Conservation (phyloP, 2,113 vertebrate species). For the Anseranas semipalmata region DNA sequence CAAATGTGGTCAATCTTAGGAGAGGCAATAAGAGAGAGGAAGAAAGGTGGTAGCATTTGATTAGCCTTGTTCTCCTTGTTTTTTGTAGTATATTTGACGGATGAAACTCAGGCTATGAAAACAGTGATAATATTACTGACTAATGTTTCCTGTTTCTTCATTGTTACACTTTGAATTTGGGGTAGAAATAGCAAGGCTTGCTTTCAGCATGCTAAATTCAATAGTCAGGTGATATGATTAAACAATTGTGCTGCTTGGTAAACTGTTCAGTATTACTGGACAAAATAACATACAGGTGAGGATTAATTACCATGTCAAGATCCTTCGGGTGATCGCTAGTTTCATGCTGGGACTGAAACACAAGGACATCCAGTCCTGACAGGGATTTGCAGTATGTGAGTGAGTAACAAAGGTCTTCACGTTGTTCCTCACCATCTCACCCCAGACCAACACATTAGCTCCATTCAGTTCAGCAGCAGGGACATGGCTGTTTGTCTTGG, state of each 20-base stretch:
- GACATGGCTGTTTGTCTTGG: not conserved
- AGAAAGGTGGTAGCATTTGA: constrained; percentile 61
- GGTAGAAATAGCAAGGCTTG: not conserved
- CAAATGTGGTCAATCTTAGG: constrained; percentile 56
- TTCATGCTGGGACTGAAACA: not conserved
- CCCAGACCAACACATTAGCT: not conserved
- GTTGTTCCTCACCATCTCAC: fast-evolving
- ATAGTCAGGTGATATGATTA: not conserved
- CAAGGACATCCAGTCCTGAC: not conserved
- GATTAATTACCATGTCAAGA: not conserved
- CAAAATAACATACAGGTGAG: not conserved
- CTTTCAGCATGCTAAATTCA: not conserved
- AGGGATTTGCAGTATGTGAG: not conserved
- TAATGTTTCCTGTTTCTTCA: not conserved
- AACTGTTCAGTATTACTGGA: not conserved
- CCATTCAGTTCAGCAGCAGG: fast-evolving
- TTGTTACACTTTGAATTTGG: not conserved
- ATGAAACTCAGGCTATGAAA: not conserved
- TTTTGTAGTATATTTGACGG: not conserved
- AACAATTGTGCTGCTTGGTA: not conserved
- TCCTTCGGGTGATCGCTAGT: not conserved
- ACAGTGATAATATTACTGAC: not conserved
- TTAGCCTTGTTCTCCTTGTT: constrained; percentile 16
- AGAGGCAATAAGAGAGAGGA: constrained; percentile 20
- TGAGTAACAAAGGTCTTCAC: not conserved